Evolutionary conservation across 92 coral and sea anemone genomes (phyloP), one percentile per base, ranked within the genome.

Genomic region (Parazoanthus swiftii): DNA sequence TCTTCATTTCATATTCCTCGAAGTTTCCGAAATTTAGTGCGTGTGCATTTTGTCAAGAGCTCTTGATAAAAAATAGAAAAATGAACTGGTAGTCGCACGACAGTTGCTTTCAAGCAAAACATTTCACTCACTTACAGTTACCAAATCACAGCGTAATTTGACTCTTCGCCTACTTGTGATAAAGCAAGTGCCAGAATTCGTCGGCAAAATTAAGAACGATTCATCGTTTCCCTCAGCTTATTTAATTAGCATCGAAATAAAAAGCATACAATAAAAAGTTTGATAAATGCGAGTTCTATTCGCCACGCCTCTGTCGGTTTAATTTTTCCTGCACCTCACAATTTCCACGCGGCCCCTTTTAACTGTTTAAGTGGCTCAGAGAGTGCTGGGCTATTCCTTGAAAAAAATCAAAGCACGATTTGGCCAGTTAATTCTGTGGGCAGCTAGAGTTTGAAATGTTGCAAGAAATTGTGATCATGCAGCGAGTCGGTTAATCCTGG

Each of bases 181-280:
- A 84, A 90, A 73, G 85, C 81, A 85, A 89, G 90, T 77, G 88
- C 90, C 90, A 85, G 90, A 91, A 88, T 82, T 80, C 80, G 94
- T 91, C 92, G 92, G 98, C 89, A 73, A 89, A 91, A 88, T 93
- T 88, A 90, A 89, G 90, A 85, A 88, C 85, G 89, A 90, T 90
- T 85, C 91, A 91, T 72, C 94, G 94, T 85, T 91, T 89, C 89
- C 92, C 89, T 89, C 86, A 92, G 98, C 94, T 94, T 94, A 94
- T 94, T 93, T 91, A 94, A 94, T 94, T 94, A 94, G 94, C 95
- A 90, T 93, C 85, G 98, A 94, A 93, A 94, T 93, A 90, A 94
- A 90, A 88, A 85, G 77, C 80, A 88, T 89, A 94, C 95, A 94
- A 94, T 91, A 91, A 86, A 82, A 71, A 84, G 89, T 77, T 88